A percentile compares a stretch with the other conserved stretches of the same genome.
Conservation (phyloP, 2,888 invertebrate genomes). For the Timema cristinae region DNA sequence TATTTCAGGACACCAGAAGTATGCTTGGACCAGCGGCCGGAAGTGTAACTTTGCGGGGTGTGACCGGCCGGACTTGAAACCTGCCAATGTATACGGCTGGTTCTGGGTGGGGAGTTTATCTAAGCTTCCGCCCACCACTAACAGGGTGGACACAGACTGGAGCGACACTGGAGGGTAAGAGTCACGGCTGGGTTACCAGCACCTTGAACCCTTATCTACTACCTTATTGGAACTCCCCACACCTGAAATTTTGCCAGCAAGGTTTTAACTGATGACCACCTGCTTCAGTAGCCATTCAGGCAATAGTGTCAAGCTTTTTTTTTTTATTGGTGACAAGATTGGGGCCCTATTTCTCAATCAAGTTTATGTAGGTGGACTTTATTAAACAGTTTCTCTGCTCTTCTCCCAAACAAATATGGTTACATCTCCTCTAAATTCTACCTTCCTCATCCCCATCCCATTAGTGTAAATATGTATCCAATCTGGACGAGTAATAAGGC, state of each 20-base stretch:
- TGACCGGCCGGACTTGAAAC: conserved; percentile 78
- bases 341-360: too few relatives aligned
- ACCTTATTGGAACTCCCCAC: too few relatives aligned
- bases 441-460: too few relatives aligned
- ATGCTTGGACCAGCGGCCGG: conserved; percentile 89
- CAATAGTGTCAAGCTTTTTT: neutral
- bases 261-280: neutral
- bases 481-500: too few relatives aligned
- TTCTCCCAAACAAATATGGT: too few relatives aligned
- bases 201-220: neutral
- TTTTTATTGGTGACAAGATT: neutral
- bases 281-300: too few relatives aligned
- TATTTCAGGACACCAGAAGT: conserved; percentile 62
- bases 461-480: too few relatives aligned
- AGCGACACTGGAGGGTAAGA: conserved; percentile 70
- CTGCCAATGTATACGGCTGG: conserved; percentile 79
- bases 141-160: conserved; percentile 83
- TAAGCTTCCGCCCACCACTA: conserved; percentile 77
- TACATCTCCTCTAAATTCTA: too few relatives aligned
- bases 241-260: neutral
- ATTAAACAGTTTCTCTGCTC: too few relatives aligned
- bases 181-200: too few relatives aligned
- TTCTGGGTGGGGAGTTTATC: conserved; percentile 87
- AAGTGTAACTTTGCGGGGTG: conserved; percentile 88
- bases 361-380: too few relatives aligned